Evolutionary conservation across 2,797 vertebrate genomes (phyloP), one percentile per base, ranked within the genome.

Genomic region (Pseudochromis fuscus): DNA sequence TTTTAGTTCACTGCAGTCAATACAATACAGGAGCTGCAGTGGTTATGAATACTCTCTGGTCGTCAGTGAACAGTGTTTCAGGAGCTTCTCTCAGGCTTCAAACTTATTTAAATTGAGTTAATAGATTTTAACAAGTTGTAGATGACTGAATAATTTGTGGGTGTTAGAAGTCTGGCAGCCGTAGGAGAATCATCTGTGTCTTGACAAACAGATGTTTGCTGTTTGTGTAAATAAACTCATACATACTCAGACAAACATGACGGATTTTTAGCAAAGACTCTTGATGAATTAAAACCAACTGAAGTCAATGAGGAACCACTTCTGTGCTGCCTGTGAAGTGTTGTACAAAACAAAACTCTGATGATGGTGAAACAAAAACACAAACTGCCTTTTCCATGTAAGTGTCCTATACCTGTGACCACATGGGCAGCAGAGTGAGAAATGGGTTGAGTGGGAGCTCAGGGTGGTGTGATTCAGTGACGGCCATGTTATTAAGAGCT

Each of bases 121-220:
- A 85, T 74, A 75, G 56, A 70, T 77, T 69, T 51, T 60, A 80
- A 69, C 57, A 44, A 77, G 64, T 48, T 27, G 27, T 72, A 79
- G 60, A 75, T 67, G 50, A 59, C 37, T 77, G 72, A 73, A 63
- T 83, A 65, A 83, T 87, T 80, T 71, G 52, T 62, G 74, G 68
- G 72, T 9, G 44, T 50, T 28, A 23, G 63, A 49, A 78, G 55
- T 79, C 56, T 44, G 65, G 55, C 64, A 63, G 65, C 57, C 30
- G 63, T 27, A 33, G 45, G 31, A 57, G 35, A 78, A 28, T 42
- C 68, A 76, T 75, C 52, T 55, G 63, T 67, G 71, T 66, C 72
- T 49, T 66, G 61, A 52, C 35, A 78, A 78, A 62, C 67, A 77
- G 73, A 76, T 77, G 73, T 81, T 84, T 65, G 21, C 35, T 35